phyloP scores from a whole-genome alignment of 92 coral and sea anemone species.

The Chrysogorgia sp. region DNA sequence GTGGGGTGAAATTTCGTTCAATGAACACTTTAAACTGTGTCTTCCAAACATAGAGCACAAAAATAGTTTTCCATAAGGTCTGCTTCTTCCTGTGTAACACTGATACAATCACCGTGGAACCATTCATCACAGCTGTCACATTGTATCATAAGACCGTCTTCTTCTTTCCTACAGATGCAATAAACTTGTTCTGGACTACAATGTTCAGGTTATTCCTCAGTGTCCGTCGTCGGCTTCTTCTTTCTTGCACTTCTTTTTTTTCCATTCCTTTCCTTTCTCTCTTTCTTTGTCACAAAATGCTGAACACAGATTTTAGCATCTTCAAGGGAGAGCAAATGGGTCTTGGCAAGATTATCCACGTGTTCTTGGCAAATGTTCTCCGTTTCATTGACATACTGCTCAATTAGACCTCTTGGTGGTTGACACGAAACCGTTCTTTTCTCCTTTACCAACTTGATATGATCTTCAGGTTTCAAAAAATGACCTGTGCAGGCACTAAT shows the following conservation, averaged over 20 bases:
- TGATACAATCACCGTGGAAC: too few relatives aligned
- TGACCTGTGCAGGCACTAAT: conserved; percentile 5
- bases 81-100: too few relatives aligned
- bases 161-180: conserved; percentile 35
- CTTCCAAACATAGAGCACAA: too few relatives aligned
- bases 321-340: conserved; percentile 6
- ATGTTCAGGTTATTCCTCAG: not conserved
- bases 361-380: conserved; percentile 1
- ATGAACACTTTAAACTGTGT: too few relatives aligned
- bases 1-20: too few relatives aligned
- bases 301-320: conserved; percentile 2
- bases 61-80: too few relatives aligned
- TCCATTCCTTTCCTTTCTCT: conserved; percentile 6
- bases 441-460: conserved; percentile 14
- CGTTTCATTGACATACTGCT: conserved; percentile 30
- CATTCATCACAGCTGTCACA: too few relatives aligned
- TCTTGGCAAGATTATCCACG: conserved; percentile 14
- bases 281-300: conserved; percentile 1
- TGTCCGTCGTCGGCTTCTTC: not conserved
- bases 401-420: conserved; percentile 37
- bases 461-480: conserved; percentile 17
- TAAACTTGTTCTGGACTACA: not conserved
- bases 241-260: conserved; percentile 14
- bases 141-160: conserved; percentile 41
- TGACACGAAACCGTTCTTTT: conserved; percentile 38